Base-by-base conservation (phyloP, 2,888 invertebrate genomes). In the Ryuthela nishihirai region DNA sequence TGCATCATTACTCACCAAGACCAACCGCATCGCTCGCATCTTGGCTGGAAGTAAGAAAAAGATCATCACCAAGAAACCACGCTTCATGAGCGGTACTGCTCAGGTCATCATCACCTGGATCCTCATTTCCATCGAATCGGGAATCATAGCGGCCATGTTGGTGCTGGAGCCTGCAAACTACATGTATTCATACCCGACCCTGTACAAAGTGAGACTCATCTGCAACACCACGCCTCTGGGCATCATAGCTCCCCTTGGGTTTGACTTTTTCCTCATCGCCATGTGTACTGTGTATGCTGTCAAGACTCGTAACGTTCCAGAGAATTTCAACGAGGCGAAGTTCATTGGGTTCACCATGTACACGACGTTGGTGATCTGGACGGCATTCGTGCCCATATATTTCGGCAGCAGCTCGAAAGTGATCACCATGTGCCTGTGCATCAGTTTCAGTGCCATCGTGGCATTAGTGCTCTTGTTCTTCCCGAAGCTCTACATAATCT, bases 321-420 rank as follows among this genome's bases (percentile, higher is more conserved):
- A 98, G 75, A 95, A 95, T 35, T 99, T 98, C 76, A 98, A 99
- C 76, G 98, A 95, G 77, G 76, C 76, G 26, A 77, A 77, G 67
- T 77, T 77, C 64, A 85, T 86, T 64, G 85, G 98, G 82, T 98
- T 99, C 77, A 95, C 97, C 21, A 98, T 99, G 98, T 99, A 94
- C 78, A 95, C 95, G 38, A 97, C 95, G 24, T 93, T 94, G 75
- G 89, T 95, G 64, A 94, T 97, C 72, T 98, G 98, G 98, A 78
- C 94, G 66, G 98, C 98, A 18, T 98, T 98, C 76, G 91, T 98
- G 53, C 94, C 97, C 5, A 82, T 98, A 44, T 97, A 97, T 78
- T 95, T 97, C 75, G 94, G 94, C 64, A 95, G 83, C 67, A 81
- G 81, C 65, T 67, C 65, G 35, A 72, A 71, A 55, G 68, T 68